Percentiles rank a stretch among this genome's conserved stretches.
Conservation (phyloP, 1,140 invertebrate genomes). For the Nomia melanderi region DNA sequence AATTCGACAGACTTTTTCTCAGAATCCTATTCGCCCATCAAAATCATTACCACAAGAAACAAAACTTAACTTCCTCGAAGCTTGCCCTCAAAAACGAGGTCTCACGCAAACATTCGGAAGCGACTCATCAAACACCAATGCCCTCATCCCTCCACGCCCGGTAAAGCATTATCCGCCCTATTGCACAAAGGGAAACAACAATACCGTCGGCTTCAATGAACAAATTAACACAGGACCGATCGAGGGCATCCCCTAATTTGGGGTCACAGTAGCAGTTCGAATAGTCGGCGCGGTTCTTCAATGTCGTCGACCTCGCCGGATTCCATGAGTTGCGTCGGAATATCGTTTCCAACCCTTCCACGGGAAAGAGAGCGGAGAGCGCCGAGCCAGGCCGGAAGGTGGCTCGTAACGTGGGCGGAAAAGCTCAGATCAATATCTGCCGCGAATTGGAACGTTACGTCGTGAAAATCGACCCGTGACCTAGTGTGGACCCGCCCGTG, state of each 20-base stretch:
- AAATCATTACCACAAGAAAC: too few relatives aligned
- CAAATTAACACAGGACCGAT: neutral
- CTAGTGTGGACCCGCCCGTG: constrained; percentile 78
- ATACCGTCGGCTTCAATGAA: neutral
- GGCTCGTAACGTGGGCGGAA: constrained; percentile 69
- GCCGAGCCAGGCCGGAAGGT: constrained; percentile 24
- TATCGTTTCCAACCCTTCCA: constrained; percentile 25
- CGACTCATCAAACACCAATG: too few relatives aligned
- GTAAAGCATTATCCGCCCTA: too few relatives aligned
- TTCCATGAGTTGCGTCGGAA: constrained; percentile 2
- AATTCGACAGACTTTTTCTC: too few relatives aligned
- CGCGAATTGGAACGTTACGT: constrained; percentile 79
- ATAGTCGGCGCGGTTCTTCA: neutral
- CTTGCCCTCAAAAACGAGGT: too few relatives aligned
- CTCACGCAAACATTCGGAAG: too few relatives aligned
- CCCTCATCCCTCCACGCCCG: too few relatives aligned
- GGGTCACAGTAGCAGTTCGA: neutral
- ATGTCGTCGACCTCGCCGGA: constrained; percentile 2
- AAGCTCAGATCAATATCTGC: constrained; percentile 79
- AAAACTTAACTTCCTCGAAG: too few relatives aligned
- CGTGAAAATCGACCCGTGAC: constrained; percentile 78
- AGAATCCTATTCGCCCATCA: too few relatives aligned
- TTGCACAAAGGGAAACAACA: too few relatives aligned
- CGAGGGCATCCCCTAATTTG: neutral
- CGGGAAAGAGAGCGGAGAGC: constrained; percentile 9